Evolutionary conservation across 2,888 invertebrate genomes (phyloP).

Genomic region (Adineta ricciae): DNA sequence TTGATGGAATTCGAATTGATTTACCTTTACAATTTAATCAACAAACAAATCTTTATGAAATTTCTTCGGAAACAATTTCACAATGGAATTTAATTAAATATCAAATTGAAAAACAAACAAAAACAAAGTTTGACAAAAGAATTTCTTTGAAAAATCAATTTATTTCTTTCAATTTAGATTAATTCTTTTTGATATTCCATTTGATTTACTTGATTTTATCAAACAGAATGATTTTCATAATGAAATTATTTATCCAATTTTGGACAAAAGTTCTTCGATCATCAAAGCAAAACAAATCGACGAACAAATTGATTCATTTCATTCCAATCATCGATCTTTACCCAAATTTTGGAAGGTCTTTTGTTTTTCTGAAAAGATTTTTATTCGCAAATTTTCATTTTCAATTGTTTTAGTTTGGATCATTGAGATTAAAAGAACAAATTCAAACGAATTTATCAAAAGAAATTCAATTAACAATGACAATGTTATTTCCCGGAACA

Average conservation of each 20-base stretch:
- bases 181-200: not conserved
- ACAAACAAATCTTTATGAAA: not conserved
- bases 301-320: not conserved
- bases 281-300: no score
- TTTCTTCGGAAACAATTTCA: not conserved
- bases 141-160: not conserved
- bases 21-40: not conserved
- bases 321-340: not conserved
- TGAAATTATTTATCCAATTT: not conserved
- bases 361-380: not conserved
- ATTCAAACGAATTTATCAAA: not conserved
- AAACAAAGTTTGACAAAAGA: not conserved
- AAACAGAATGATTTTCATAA: not conserved
- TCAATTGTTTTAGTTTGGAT: not conserved
- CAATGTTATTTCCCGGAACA: constrained; percentile 69
- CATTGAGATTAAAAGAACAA: not conserved
- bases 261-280: no score
- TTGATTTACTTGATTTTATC: not conserved
- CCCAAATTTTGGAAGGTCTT: not conserved
- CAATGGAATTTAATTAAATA: not conserved
- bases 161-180: not conserved
- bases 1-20: not conserved
- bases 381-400: not conserved
- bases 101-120: not conserved
- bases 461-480: not conserved